These are phyloP conservation scores for Mythimna pallens DNA, from an alignment of 2,888 invertebrate genomes.

Conservation along the genomic window DNA sequence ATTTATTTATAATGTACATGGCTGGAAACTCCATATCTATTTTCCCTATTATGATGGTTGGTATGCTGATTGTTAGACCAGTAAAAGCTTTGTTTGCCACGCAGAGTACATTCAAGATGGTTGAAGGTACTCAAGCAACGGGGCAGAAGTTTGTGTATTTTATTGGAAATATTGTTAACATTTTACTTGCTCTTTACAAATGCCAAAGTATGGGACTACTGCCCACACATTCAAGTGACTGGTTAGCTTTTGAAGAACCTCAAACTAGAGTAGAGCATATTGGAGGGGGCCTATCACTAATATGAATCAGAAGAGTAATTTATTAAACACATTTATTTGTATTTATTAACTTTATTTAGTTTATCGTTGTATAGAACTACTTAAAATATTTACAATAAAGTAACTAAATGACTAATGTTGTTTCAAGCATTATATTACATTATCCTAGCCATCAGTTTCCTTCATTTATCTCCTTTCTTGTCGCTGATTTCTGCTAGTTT, in stretches of 20 bases:
- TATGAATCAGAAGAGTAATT: constrained; percentile 77
- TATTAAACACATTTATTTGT: constrained; percentile 64
- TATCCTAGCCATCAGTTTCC: constrained; percentile 53
- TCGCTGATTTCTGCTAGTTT: constrained; percentile 85
- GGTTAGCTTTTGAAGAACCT: constrained; percentile 99
- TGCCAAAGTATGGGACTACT: constrained; percentile 99
- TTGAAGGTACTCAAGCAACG: constrained; percentile 97
- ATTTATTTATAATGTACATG: constrained; percentile 99
- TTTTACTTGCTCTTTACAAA: constrained; percentile 98
- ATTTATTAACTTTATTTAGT: constrained; percentile 76
- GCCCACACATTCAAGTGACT: constrained; percentile 99
- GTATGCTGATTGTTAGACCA: constrained; percentile 99
- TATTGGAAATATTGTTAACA: constrained; percentile 97
- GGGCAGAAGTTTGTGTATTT: constrained; percentile 98
- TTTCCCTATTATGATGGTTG: constrained; percentile 99
- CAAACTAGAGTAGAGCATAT: constrained; percentile 96
- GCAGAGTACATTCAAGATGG: constrained; percentile 97
- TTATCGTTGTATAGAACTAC: constrained; percentile 78
- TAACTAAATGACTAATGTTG: constrained; percentile 56
- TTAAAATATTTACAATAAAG: constrained; percentile 84
- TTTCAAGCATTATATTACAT: constrained; percentile 26
- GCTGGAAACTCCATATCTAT: constrained; percentile 99
- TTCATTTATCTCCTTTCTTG: constrained; percentile 79
- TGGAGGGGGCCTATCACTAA: constrained; percentile 94
- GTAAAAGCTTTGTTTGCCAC: constrained; percentile 98